Conservation (phyloP, 2,888 invertebrate species). For the Ditula angustiorana region DNA sequence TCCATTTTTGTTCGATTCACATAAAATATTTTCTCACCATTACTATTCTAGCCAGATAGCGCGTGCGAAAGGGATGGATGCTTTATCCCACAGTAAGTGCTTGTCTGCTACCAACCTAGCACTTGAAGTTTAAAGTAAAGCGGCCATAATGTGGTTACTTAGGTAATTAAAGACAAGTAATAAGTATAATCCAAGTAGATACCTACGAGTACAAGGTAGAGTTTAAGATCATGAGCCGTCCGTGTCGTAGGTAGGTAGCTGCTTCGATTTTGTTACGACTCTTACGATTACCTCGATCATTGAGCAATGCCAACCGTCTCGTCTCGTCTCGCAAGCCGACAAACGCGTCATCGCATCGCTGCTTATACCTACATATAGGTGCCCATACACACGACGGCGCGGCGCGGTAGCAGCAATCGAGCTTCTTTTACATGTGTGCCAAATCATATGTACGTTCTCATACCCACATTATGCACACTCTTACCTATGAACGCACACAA, state of each 20-base stretch:
- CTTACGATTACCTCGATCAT: constrained; percentile 81
- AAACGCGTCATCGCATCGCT: constrained; percentile 84
- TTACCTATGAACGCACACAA: constrained; percentile 64
- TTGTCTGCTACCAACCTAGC: no score
- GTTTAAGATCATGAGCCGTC: background rate
- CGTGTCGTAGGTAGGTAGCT: constrained; percentile 20
- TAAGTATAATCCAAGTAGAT: no score
- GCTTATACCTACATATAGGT: constrained; percentile 80
- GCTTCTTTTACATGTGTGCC: constrained; percentile 72
- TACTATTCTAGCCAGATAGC: no score
- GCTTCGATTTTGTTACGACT: constrained; percentile 50
- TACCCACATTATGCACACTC: constrained; percentile 64
- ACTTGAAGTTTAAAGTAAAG: no score
- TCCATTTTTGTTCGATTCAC: no score
- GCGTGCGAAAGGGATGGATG: no score
- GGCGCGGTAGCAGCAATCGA: constrained; percentile 79
- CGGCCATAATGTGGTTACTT: no score
- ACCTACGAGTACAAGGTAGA: background rate
- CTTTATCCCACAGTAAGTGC: no score
- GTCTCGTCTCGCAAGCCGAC: constrained; percentile 78
- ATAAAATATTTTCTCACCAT: no score
- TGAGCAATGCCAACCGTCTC: constrained; percentile 84
- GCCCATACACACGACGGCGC: constrained; percentile 68
- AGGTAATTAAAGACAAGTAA: no score
- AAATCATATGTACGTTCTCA: constrained; percentile 57